Evolutionary conservation across 2,797 vertebrate species (phyloP), one percentile per base, ranked within the genome.

Genomic region (Brachyalestes nurse): DNA sequence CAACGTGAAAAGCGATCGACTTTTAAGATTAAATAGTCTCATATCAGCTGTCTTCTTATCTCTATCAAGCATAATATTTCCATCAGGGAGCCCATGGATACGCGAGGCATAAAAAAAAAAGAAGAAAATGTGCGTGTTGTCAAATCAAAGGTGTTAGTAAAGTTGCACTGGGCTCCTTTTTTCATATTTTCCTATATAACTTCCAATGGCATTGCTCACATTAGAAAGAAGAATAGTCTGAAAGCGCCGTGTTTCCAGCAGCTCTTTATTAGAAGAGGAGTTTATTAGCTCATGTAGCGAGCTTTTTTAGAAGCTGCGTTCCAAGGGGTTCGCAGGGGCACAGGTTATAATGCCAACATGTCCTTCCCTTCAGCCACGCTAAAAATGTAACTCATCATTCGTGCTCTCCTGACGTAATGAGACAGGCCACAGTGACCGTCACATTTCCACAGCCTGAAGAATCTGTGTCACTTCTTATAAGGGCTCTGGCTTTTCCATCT

Each of bases 351-450:
- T 77, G 70, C 58, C 23, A 21, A 45, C 67, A 74, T 71, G 79
- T 71, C 83, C 82, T 85, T 85, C 82, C 82, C 86, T 79, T 67
- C 70, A 75, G 82, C 58, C 70, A 72, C 51, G 23, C 82, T 80
- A 75, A 85, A 85, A 87, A 80, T 78, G 81, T 51, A 77, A 49
- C 82, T 61, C 69, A 61, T 81, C 81, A 81, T 83, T 84, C 72
- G 53, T 73, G 64, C 72, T 64, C 28, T 53, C 58, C 77, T 82
- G 77, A 87, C 76, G 70, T 83, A 82, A 85, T 42, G 71, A 82
- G 86, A 87, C 86, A 85, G 78, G 77, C 77, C 72, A 47, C 58
- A 77, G 51, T 74, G 81, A 83, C 69, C 62, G 69, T 55, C 76
- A 83, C 81, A 87, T 77, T 72, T 70, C 19, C 47, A 77, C 17